Conservation (phyloP, 2,888 invertebrate genomes). For the Lasius fuliginosus region DNA sequence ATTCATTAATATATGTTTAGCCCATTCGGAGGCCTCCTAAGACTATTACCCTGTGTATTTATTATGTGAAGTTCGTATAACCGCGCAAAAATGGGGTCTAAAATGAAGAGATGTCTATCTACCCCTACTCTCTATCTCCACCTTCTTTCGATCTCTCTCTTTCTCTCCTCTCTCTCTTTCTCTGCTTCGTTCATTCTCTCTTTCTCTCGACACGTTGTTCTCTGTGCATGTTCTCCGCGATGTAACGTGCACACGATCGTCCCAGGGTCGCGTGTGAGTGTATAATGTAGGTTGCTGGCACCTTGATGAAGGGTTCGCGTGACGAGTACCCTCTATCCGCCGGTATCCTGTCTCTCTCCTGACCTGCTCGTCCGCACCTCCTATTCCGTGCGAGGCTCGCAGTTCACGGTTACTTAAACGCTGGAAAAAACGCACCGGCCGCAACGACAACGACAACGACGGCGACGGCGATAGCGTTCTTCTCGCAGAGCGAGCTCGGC, state of each 20-base stretch:
- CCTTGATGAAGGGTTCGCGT: constrained; percentile 86
- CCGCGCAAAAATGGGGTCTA: constrained; percentile 54
- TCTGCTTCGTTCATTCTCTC: constrained; percentile 55
- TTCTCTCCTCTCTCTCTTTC: constrained; percentile 44
- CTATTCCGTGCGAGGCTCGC: constrained; percentile 80
- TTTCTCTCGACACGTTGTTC: constrained; percentile 63
- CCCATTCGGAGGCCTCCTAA: constrained; percentile 45
- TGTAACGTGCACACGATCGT: constrained; percentile 74
- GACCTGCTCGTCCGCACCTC: constrained; percentile 84
- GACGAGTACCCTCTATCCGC: constrained; percentile 82
- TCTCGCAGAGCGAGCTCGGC: not conserved
- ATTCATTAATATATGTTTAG: constrained; percentile 48
- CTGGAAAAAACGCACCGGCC: constrained; percentile 67
- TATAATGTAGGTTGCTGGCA: constrained; percentile 82
- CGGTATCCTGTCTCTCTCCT: constrained; percentile 82
- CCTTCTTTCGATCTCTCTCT: not conserved
- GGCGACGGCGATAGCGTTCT: constrained; percentile 18
- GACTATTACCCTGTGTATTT: constrained; percentile 53
- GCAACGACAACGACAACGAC: constrained; percentile 32
- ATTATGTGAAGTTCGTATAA: constrained; percentile 53
- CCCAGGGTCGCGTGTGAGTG: constrained; percentile 79
- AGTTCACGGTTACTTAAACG: constrained; percentile 67
- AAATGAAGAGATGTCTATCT: constrained; percentile 60
- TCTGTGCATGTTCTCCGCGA: constrained; percentile 65
- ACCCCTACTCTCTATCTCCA: constrained; percentile 15